Evolutionary conservation across 2,113 vertebrate species (phyloP).

Genomic region (Prionailurus viverrinus): DNA sequence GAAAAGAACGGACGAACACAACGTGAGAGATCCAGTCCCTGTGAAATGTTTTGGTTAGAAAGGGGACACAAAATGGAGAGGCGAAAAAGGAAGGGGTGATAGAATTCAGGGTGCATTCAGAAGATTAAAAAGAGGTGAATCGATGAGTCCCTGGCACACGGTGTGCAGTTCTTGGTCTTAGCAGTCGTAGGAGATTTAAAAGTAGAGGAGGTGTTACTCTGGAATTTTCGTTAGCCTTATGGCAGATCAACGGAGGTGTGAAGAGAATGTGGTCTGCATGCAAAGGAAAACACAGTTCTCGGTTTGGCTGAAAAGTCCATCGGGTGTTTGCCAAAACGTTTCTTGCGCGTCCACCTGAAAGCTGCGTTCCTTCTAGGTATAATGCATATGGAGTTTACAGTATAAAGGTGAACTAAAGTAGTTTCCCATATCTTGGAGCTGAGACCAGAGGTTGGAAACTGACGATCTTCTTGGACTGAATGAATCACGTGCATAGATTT

Average conservation of each 20-base stretch:
- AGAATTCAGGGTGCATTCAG: background rate
- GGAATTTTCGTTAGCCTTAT: background rate
- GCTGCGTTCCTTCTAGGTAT: background rate
- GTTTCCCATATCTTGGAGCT: background rate
- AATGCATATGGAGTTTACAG: background rate
- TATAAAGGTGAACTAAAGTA: background rate
- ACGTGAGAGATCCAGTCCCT: background rate
- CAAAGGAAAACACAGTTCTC: slow-evolving; percentile 15
- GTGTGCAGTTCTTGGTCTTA: slow-evolving; percentile 16
- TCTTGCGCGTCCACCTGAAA: background rate
- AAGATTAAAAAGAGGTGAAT: background rate
- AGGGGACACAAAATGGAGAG: background rate
- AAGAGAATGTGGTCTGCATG: background rate
- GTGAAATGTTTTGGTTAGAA: background rate
- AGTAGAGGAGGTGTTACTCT: background rate
- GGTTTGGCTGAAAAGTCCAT: background rate
- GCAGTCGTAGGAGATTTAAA: background rate
- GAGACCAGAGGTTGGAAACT: background rate
- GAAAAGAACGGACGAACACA: background rate
- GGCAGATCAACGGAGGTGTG: background rate
- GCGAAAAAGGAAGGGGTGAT: background rate
- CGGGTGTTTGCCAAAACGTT: background rate
- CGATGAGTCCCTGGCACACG: background rate
- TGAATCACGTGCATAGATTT: background rate
- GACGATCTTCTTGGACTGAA: background rate